Evolutionary conservation across 2,113 vertebrate genomes (phyloP).

Genomic region (Nibea albiflora): DNA sequence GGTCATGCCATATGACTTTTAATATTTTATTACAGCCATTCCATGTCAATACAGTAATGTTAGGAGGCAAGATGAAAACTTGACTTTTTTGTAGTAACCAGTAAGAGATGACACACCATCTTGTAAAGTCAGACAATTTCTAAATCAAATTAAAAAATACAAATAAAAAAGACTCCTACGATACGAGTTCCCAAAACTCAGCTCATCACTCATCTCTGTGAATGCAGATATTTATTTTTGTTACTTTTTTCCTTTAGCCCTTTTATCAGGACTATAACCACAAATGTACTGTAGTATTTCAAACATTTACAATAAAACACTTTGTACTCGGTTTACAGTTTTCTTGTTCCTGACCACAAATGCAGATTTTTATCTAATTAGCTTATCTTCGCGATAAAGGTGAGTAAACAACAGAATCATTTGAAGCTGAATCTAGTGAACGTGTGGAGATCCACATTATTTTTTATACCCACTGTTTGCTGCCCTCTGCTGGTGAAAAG

Average conservation of each 20-base stretch:
- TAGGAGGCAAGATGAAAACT: constrained; percentile 17
- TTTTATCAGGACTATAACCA: constrained; percentile 75
- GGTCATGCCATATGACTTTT: constrained; percentile 40
- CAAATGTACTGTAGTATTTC: constrained; percentile 76
- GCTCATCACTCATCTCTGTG: constrained; percentile 49
- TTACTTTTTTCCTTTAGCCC: constrained; percentile 65
- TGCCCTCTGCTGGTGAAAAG: constrained; percentile 55
- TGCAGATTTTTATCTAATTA: neutral
- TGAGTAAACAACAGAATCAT: neutral
- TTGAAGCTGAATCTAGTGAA: neutral
- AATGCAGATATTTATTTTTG: constrained; percentile 84
- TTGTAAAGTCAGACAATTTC: constrained; percentile 21
- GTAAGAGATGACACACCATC: neutral
- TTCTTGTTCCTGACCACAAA: neutral
- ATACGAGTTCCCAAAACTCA: constrained; percentile 10
- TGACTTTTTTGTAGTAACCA: constrained; percentile 31
- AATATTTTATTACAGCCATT: constrained; percentile 48
- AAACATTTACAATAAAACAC: constrained; percentile 83
- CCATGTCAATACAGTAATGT: constrained; percentile 22
- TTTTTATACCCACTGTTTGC: neutral
- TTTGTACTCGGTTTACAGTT: constrained; percentile 68
- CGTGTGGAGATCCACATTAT: neutral
- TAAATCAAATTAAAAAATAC: constrained; percentile 31
- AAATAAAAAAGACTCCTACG: neutral
- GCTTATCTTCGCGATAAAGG: neutral